Conservation (phyloP, 30 jellyfish, hydroid and myxozoan genomes). For the Rhopilema esculentum region DNA sequence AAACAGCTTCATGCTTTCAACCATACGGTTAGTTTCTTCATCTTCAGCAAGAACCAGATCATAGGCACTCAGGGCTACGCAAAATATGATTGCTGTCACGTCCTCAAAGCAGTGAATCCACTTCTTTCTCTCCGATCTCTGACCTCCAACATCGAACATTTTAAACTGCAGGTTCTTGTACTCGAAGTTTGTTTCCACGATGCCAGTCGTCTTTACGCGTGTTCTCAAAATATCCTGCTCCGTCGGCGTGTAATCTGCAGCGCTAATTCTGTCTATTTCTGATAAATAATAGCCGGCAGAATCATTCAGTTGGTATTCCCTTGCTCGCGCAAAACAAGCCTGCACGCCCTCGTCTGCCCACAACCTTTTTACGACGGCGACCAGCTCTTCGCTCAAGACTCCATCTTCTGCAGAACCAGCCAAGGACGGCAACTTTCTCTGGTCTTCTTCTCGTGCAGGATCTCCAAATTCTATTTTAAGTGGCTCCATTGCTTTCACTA, state of each 20-base stretch:
- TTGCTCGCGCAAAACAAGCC: conserved; percentile 32
- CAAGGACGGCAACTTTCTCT: conserved; percentile 8
- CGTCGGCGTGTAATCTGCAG: conserved; percentile 53
- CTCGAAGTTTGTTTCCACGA: conserved; percentile 47
- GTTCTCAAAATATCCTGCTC: conserved; percentile 64
- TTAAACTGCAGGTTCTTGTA: conserved; percentile 31
- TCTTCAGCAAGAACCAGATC: conserved; percentile 93
- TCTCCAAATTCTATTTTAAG: conserved; percentile 14
- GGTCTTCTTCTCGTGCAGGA: conserved; percentile 33
- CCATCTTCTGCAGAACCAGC: conserved; percentile 27
- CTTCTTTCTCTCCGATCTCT: conserved; percentile 72
- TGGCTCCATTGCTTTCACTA: conserved; percentile 27
- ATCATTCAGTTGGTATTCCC: conserved; percentile 29
- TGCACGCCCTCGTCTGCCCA: conserved; percentile 58
- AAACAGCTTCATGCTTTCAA: conserved; percentile 58
- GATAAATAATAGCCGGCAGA: conserved; percentile 50
- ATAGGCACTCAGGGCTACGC: conserved; percentile 90
- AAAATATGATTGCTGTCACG: conserved; percentile 61
- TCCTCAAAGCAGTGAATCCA: conserved; percentile 79
- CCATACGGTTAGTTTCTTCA: conserved; percentile 55
- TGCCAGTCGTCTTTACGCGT: conserved; percentile 71
- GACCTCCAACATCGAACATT: conserved; percentile 82
- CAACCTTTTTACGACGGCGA: conserved; percentile 18
- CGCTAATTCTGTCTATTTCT: conserved; percentile 32
- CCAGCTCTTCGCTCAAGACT: conserved; percentile 19